Evolutionary conservation across 1,140 invertebrate species (phyloP), one percentile per base, ranked within the genome.

Genomic region (Drosophila miranda): DNA sequence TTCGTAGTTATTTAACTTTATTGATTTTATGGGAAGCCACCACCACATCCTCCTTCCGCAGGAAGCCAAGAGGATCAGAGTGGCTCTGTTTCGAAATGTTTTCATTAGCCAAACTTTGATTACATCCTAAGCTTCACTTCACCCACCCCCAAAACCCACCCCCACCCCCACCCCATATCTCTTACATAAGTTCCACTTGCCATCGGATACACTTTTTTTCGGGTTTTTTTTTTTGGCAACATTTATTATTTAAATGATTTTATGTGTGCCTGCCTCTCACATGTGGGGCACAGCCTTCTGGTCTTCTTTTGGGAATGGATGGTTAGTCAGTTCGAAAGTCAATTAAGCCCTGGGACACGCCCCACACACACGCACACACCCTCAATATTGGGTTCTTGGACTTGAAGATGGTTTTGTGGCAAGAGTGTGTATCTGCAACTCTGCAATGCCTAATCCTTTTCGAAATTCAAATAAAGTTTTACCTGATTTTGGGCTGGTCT

Each of bases 201-300:
- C 46, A 52, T 51, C 48, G 45, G 49, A 86, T 81, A 87, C 86
- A 86, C 61, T 87, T 86, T 76, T 38, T 38, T 38, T 38, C 5
- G 2, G 5, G 56, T 54, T 4, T 26, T 26, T 26, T 26, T 26
- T 26, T 6, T 5, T 26, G 42, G 54, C 43, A 58, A 59, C 82
- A 86, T 86, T 77, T 87, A 86, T 87, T 86, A 86, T 86, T 86
- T 81, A 86, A 86, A 86, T 86, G 81, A 57, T 84, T 75, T 75
- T 71, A 84, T 86, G 73, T 62, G 34, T 38, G 49, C 46, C 41
- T 34, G 14, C 26, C 26, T 23, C 38, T 23, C 49, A 57, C 48
- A 59, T 64, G 55, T 43, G 46, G 41, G 38, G 67, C 34, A 38
- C 34, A 13, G 34, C 34, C 11, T 38, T 0, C 11, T 4, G 34